A percentile compares a stretch with the other conserved stretches of the same genome.
phyloP scores from a whole-genome alignment of 2,113 vertebrate genomes.

The Aspiorhynchus laticeps region DNA sequence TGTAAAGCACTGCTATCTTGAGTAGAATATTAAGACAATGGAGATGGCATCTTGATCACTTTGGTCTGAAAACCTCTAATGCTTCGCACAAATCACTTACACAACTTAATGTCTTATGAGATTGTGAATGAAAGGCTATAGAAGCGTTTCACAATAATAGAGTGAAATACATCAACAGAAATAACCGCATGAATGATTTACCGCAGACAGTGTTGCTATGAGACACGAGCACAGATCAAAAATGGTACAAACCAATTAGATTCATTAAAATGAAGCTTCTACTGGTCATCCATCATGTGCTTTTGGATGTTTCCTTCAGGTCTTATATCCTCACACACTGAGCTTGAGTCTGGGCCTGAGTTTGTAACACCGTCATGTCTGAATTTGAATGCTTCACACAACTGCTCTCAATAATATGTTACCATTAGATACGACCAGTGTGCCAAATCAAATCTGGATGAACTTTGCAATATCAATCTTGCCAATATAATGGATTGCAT shows the following conservation, averaged over 20 bases:
- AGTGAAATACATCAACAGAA: slow-evolving; percentile 15
- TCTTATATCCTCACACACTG: background rate
- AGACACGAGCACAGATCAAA: slow-evolving; percentile 67
- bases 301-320: slow-evolving; percentile 49
- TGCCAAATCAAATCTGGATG: slow-evolving; percentile 47
- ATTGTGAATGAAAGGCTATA: background rate
- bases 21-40: background rate
- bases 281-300: slow-evolving; percentile 68
- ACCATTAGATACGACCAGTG: slow-evolving; percentile 17
- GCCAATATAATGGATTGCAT: slow-evolving; percentile 54
- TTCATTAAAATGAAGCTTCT: slow-evolving; percentile 85
- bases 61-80: background rate
- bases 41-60: background rate
- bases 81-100: background rate
- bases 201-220: slow-evolving; percentile 87
- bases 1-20: background rate
- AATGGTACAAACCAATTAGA: slow-evolving; percentile 73
- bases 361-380: background rate
- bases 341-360: background rate
- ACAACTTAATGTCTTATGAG: background rate
- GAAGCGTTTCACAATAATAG: slow-evolving; percentile 9
- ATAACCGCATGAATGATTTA: slow-evolving; percentile 58
- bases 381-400: background rate
- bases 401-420: slow-evolving; percentile 15
- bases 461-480: slow-evolving; percentile 62